These are phyloP conservation scores for Hippoglossus stenolepis DNA, from an alignment of 2,113 vertebrate genomes.

Conservation along the genomic window DNA sequence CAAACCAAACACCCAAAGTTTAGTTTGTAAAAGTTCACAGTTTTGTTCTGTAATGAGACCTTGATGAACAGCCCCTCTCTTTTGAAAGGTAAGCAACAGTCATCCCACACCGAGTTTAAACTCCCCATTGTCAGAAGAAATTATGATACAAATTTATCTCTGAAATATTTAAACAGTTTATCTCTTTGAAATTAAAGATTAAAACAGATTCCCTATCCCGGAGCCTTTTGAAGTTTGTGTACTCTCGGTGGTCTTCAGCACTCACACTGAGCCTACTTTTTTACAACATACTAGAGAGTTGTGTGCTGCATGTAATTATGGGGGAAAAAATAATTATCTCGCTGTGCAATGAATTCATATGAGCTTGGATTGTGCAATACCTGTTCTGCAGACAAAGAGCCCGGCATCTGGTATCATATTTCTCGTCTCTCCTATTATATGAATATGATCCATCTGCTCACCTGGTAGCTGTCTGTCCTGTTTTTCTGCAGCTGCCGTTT, in stretches of 20 bases:
- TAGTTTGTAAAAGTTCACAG: constrained; percentile 12
- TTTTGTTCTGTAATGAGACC: constrained; percentile 39
- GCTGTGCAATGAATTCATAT: constrained; percentile 36
- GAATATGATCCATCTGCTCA: constrained; percentile 71
- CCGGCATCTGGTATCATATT: constrained; percentile 72
- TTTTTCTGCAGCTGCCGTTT: constrained; percentile 45
- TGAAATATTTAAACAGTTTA: constrained; percentile 56
- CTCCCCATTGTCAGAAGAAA: constrained; percentile 46
- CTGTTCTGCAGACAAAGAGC: constrained; percentile 62
- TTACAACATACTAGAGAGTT: constrained; percentile 18
- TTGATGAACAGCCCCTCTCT: constrained; percentile 13
- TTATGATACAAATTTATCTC: constrained; percentile 47
- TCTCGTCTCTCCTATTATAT: constrained; percentile 60
- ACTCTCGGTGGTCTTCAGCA: constrained; percentile 48
- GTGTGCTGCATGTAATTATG: constrained; percentile 19
- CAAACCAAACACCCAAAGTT: constrained; percentile 30
- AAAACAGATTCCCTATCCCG: constrained; percentile 45
- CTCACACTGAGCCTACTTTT: constrained; percentile 26
- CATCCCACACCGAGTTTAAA: constrained; percentile 28
- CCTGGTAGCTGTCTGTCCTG: constrained; percentile 57
- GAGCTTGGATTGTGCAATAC: constrained; percentile 44
- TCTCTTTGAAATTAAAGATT: constrained; percentile 64
- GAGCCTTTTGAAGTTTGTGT: constrained; percentile 47
- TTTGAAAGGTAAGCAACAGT: constrained; percentile 45
- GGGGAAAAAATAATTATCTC: constrained; percentile 25